Base-by-base conservation (phyloP, 2,888 invertebrate species). In the Machimus atricapillus region DNA sequence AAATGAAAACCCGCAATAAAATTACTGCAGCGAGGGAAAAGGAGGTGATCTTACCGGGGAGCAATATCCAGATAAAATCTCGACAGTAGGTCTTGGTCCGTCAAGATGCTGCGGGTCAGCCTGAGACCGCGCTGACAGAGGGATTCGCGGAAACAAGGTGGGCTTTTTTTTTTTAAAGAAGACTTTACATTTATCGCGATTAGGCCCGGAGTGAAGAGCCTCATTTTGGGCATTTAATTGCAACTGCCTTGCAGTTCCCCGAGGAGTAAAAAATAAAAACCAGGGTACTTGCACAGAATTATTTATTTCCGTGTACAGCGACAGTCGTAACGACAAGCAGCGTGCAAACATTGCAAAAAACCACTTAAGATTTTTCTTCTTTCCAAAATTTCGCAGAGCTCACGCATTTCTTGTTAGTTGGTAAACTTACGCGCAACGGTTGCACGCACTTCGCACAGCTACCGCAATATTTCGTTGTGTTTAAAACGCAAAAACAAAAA, bases 1-100 rank as follows among this genome's bases (percentile, higher is more conserved):
- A 81, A 81, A 52, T 23, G 82, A 66, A 58, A 58, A 31, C 78
- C 66, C 37, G 37, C 66, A 82, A 82, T 82, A 66, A 82, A 82
- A 66, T 23, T 9, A 19, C 56, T n/a, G 56, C 23, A 27, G 27
- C 19, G 12, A 66, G 27, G 52, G 66, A 8, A 78, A 43, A 76
- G 8, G 37, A 79, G 52, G 31, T 31, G 52, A 79, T 79, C 40
- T 52, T 66, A 23, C 66, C 27, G 52, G 31, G 52, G 79, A 79
- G 79, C 27, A 79, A 78, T 78, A 76, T 14, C 66, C 66, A 66
- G 66, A 66, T 66, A 66, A 12, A 23, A 66, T 66, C 66, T 66
- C 66, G 12, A 66, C 66, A 66, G 66, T 66, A 12, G 66, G 66
- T 66, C 66, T 66, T 23, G 23, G 66, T 12, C 66, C 66, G 66